A percentile compares a stretch with the other conserved stretches of the same genome.
phyloP scores from a whole-genome alignment of 2,888 invertebrate species.

The Rhopalosiphum nymphaeae region DNA sequence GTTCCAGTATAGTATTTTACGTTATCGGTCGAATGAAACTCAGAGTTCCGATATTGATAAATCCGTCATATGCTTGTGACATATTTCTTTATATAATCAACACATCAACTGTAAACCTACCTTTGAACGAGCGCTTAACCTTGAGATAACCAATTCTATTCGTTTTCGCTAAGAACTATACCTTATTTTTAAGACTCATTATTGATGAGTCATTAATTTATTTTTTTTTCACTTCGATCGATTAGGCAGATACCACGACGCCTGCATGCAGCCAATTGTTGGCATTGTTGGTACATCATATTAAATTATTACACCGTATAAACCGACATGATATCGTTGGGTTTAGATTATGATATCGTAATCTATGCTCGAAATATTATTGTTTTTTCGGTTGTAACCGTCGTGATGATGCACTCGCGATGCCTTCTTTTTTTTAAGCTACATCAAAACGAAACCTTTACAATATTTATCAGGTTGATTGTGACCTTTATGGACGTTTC shows the following conservation, averaged over 20 bases:
- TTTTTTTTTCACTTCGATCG: not conserved
- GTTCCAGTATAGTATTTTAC: too few species aligned
- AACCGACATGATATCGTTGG: not conserved
- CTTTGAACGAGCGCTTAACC: too few species aligned
- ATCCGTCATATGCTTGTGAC: not conserved
- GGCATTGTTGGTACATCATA: not conserved
- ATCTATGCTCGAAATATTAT: accelerated
- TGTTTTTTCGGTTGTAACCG: not conserved
- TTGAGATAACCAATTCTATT: too few species aligned
- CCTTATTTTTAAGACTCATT: not conserved
- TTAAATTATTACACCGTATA: not conserved
- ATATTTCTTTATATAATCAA: not conserved
- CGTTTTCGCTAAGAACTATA: not conserved
- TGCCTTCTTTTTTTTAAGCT: not conserved
- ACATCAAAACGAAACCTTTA: not conserved
- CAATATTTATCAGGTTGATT: not conserved
- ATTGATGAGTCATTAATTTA: too few species aligned
- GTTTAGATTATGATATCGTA: not conserved
- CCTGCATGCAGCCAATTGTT: not conserved
- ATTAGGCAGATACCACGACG: not conserved
- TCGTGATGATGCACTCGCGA: not conserved
- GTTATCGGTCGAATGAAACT: not conserved
- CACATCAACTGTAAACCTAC: not conserved
- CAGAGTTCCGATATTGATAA: not conserved
- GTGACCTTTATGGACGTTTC: not conserved